Evolutionary conservation across 2,888 invertebrate genomes (phyloP), one percentile per base, ranked within the genome.

Genomic region (Mimas tiliae): DNA sequence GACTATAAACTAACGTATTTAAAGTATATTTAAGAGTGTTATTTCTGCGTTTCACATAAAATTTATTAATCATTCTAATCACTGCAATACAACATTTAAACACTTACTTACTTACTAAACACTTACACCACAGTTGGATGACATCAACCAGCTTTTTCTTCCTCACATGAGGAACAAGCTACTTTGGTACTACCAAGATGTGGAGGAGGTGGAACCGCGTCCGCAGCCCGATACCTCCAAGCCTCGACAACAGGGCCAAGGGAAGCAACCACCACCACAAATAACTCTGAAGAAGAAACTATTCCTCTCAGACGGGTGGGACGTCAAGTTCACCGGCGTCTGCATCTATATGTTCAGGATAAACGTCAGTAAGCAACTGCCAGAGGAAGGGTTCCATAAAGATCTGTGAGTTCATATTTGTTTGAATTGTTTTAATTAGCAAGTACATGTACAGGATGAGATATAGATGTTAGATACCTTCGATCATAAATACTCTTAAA

Each of bases 311-410:
- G 97, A 98, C 77, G 98, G 97, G 0, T 97, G 97, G 96, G 96
- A 96, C 72, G 95, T 96, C 52, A 95, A 96, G 16, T 95, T 98
- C 67, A 97, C 96, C 0, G 98, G 98, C 45, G 95, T 97, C 67
- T 97, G 97, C 77, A 96, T 98, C 73, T 98, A 97, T 80, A 97
- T 98, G 94, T 97, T 97, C 83, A 95, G 98, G 73, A 96, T 97
- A 62, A 97, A 96, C 82, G 96, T 96, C 51, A 95, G 96, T 71
- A 98, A 98, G 80, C 97, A 97, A 83, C 87, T 98, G 73, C 98
- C 98, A 0, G 98, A 98, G 85, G 98, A 98, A 90, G 98, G 98
- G n/a, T 98, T 98, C 79, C 98, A 98, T 85, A 98, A 97, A 91
- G 98, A 95, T 85, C 85, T 95, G 95, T 95, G 77, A 94, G 95